A percentile compares a stretch with the other conserved stretches of the same genome.
phyloP scores from a whole-genome alignment of 2,113 vertebrate genomes.

The Tachycineta bicolor region DNA sequence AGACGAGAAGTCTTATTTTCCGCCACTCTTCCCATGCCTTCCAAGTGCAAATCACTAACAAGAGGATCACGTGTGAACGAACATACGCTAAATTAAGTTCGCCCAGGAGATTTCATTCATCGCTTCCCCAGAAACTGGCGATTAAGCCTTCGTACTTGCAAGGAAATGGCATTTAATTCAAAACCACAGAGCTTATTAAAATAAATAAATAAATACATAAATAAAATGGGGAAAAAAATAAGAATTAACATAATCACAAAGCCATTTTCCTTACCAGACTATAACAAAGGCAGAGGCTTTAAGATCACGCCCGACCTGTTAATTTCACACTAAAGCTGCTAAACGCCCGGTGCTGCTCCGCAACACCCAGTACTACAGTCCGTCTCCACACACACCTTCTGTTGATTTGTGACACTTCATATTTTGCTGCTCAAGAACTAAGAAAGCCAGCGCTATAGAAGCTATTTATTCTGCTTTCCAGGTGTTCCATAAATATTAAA shows the following conservation, averaged over 20 bases:
- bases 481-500: background rate
- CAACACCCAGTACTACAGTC: background rate
- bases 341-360: background rate
- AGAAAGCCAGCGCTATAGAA: background rate
- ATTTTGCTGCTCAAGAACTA: background rate
- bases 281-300: background rate
- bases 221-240: no score
- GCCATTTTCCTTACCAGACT: background rate
- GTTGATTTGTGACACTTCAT: background rate
- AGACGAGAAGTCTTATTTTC: background rate
- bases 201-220: background rate
- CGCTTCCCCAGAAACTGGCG: background rate
- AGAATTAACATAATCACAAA: background rate
- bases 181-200: background rate
- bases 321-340: background rate
- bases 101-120: conserved; percentile 37
- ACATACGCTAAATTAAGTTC: background rate
- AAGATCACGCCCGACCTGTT: background rate
- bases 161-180: background rate
- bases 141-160: background rate
- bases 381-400: background rate
- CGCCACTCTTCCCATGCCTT: background rate
- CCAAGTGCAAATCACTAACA: background rate
- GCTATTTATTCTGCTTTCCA: background rate
- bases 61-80: background rate